phyloP scores from a whole-genome alignment of 2,888 invertebrate genomes.

The Tetanocera ferruginea region DNA sequence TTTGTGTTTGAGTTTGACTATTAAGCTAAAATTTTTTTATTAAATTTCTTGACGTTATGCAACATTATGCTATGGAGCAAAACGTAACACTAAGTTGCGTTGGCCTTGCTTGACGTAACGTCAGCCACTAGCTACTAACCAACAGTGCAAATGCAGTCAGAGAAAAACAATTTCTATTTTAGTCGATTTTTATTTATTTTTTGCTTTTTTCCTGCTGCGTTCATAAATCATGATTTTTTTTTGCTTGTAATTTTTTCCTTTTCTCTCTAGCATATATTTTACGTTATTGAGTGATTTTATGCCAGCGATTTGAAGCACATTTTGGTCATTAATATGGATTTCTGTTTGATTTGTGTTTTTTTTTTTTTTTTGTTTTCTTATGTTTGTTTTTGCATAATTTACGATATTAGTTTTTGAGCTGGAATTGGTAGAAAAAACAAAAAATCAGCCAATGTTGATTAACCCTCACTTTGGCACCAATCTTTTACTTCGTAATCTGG shows the following conservation, averaged over 20 bases:
- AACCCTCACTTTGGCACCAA: no score
- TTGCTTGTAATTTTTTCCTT: neutral
- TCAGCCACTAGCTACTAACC: neutral
- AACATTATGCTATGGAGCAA: neutral
- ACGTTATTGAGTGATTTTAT: slow-evolving; percentile 30
- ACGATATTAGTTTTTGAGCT: slow-evolving; percentile 6
- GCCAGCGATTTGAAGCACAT: slow-evolving; percentile 23
- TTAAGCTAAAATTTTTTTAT: neutral
- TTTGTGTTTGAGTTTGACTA: slow-evolving; percentile 1
- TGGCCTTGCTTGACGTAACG: neutral
- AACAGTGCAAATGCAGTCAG: neutral
- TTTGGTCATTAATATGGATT: slow-evolving; percentile 27
- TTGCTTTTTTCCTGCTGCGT: neutral
- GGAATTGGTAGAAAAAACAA: neutral
- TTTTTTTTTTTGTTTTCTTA: neutral
- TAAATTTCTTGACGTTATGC: slow-evolving; percentile 15
- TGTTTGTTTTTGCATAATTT: slow-evolving; percentile 7
- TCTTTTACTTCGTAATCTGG: no score
- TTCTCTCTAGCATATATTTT: neutral
- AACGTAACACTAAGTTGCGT: neutral
- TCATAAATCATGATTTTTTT: slow-evolving; percentile 14
- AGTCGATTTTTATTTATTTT: neutral
- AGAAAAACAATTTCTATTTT: slow-evolving; percentile 27
- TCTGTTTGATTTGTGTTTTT: neutral
- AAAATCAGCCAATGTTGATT: neutral